Evolutionary conservation across 2,797 vertebrate genomes (phyloP), one percentile per base, ranked within the genome.

Genomic region (Erethizon dorsatum): DNA sequence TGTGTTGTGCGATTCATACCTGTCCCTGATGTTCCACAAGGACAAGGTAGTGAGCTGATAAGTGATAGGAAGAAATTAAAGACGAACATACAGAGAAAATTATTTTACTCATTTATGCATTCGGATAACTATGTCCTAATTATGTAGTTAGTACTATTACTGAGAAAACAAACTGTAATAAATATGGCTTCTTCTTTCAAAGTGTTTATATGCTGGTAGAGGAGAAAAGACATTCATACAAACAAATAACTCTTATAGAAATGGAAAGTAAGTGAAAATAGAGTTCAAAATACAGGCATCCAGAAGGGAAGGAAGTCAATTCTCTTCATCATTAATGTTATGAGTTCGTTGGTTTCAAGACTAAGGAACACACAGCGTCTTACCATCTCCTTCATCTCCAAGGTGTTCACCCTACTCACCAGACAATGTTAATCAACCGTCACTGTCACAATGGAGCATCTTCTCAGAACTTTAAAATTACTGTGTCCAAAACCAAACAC

Each of bases 1-100:
- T 83, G 20, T 61, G 6, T 45, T 75, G 50, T 69, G 11, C 56
- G 28, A 93, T 63, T 82, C 17, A 31, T 71, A 93, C 3, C 22
- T 67, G 2, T 50, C 15, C 28, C 79, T 47, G 83, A 87, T 8
- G 77, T 83, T 79, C 33, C 41, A n/a, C 31, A 91, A 71, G 7
- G 31, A 59, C 63, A 75, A 93, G 6, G 14, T 15, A 63, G 15
- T 75, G 79, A 87, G 85, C 8, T 20, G 13, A 28, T 61, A 78
- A 77, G n/a, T 79, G 9, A 50, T 14, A 69, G 50, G 18, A 95
- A 92, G 37, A 86, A 93, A 91, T 26, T 24, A 87, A 92, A 91
- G 47, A 85, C 50, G 13, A 67, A 85, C 71, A 47, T 71, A 57
- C 7, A 13, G 57, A 50, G 45, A 45, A 13, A 88, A 75, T 26